These are phyloP conservation scores for Alouatta palliata DNA, from an alignment of 2,113 vertebrate genomes.

Conservation along the genomic window DNA sequence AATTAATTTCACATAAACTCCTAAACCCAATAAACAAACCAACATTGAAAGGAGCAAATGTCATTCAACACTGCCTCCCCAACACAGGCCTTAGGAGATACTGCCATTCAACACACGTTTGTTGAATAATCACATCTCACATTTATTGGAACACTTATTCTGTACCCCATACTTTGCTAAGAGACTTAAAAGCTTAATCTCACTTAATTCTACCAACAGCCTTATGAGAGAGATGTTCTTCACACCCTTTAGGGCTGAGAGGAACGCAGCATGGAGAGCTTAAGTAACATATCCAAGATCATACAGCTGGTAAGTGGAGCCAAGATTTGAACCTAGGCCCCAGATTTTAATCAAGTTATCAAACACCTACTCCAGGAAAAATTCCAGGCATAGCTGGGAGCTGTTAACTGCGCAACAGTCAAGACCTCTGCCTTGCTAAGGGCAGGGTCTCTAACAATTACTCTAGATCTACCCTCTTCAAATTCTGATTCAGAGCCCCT, in stretches of 20 bases:
- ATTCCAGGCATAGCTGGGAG: not conserved
- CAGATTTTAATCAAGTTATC: not conserved
- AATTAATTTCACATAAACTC: constrained; percentile 10
- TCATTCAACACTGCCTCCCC: not conserved
- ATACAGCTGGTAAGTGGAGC: not conserved
- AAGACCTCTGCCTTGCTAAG: not conserved
- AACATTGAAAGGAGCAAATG: not conserved
- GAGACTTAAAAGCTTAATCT: not conserved
- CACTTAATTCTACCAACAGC: not conserved
- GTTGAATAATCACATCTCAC: not conserved
- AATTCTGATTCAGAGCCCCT: not conserved
- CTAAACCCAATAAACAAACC: not conserved
- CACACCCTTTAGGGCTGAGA: not conserved
- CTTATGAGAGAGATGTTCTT: not conserved
- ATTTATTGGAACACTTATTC: not conserved
- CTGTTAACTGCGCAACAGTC: not conserved
- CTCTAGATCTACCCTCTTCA: not conserved
- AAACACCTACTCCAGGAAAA: not conserved
- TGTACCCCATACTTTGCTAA: not conserved
- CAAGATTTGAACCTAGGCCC: not conserved
- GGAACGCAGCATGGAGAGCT: not conserved
- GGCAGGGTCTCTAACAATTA: not conserved
- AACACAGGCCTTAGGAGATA: not conserved
- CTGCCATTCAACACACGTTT: not conserved
- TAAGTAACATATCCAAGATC: not conserved